Conservation (phyloP, 64 coral and sea anemone species). For the Dendronephthya gigantea region DNA sequence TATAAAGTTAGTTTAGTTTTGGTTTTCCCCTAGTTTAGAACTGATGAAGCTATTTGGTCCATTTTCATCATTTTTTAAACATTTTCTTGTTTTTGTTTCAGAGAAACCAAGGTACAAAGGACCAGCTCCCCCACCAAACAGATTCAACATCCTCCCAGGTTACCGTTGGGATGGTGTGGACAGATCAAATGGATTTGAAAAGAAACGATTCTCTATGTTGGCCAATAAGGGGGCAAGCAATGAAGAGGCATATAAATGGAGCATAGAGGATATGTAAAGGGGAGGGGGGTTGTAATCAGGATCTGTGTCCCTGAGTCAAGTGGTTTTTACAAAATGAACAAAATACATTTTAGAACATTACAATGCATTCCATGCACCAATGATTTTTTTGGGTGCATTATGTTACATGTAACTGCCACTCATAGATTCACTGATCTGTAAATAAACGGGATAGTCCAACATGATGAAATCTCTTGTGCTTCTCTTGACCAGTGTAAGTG, state of each 20-base stretch:
- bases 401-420: no score
- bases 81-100: neutral
- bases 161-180: slow-evolving; percentile 88
- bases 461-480: no score
- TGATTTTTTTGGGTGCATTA: no score
- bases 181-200: slow-evolving; percentile 94
- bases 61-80: neutral
- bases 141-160: slow-evolving; percentile 73
- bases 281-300: neutral
- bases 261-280: slow-evolving; percentile 76
- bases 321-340: no score
- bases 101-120: slow-evolving; percentile 83
- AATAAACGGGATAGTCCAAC: no score
- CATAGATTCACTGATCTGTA: no score
- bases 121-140: slow-evolving; percentile 57
- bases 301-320: no score
- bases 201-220: slow-evolving; percentile 80
- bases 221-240: slow-evolving; percentile 63
- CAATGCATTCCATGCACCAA: no score
- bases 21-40: neutral
- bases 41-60: no score
- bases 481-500: no score
- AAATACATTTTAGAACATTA: no score
- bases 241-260: slow-evolving; percentile 75
- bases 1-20: no score